Percentiles rank a stretch among this genome's conserved stretches.
Conservation (phyloP, 2,797 vertebrate genomes). For the Rhincodon typus region DNA sequence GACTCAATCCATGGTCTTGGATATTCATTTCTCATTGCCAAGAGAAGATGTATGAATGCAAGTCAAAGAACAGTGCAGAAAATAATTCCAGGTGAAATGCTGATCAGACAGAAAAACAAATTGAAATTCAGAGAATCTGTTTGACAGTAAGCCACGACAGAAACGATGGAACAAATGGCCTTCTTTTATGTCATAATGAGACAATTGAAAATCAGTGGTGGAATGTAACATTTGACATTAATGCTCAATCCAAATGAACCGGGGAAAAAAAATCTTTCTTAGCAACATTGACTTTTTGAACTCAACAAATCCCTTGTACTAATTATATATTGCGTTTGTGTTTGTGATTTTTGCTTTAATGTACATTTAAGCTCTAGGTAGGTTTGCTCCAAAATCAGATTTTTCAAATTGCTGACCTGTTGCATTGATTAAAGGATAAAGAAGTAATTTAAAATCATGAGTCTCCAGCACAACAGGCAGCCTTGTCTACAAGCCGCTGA, state of each 20-base stretch:
- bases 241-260: not conserved
- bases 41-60: too few species aligned
- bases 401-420: not conserved
- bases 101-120: not conserved
- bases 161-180: not conserved
- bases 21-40: not conserved
- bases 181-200: not conserved
- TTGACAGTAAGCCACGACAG: not conserved
- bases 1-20: not conserved
- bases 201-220: not conserved
- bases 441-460: not conserved
- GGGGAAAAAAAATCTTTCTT: not conserved
- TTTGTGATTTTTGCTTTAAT: not conserved
- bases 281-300: slow-evolving; percentile 11
- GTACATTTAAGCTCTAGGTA: not conserved
- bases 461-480: not conserved
- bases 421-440: not conserved
- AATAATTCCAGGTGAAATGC: not conserved
- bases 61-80: not conserved
- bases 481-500: not conserved
- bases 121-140: not conserved
- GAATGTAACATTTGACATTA: not conserved
- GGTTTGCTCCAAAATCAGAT: not conserved
- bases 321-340: not conserved
- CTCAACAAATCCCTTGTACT: not conserved